Evolutionary conservation across 2,888 invertebrate genomes (phyloP), one percentile per base, ranked within the genome.

Genomic region (Patella depressa): DNA sequence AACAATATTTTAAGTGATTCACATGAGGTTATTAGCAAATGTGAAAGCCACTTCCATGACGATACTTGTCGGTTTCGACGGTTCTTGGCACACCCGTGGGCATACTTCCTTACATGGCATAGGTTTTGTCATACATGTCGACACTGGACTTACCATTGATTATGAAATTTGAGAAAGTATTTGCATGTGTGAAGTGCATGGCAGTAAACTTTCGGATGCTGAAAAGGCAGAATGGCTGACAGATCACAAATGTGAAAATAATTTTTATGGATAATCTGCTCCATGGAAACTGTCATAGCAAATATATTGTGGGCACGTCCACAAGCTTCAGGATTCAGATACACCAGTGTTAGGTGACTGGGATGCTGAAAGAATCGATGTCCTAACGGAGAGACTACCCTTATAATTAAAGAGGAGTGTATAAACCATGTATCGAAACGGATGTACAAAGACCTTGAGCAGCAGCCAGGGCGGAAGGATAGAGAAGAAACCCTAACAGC

Each of bases 371-470:
- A 74, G 65, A 24, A 73, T 57, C 0, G 17, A 57, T 57, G 57
- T 17, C 4, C 55, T 55, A 3, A 55, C 12, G 17, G 34, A 17
- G 17, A 55, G 14, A 55, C 2, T 17, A 55, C 17, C 17, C 17
- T 12, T 15, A 15, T 29, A 3, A n/a, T 45, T 11, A 74, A 72
- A 75, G 59, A 59, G 71, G 75, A 76, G 53, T 76, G 76, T 34
- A 73, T 54, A 15, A 73, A 79, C 45, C 76, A 79, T 53, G 73
- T 73, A 15, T 55, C 54, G 7, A 79, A 79, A 65, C 14, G 79
- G 12, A 65, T 79, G 57, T 17, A 57, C 7, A 15, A 15, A n/a
- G 57, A 17, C n/a, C 57, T 57, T n/a, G 57, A 17, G 7, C 29
- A 29, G 29, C 29, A 29, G 29, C 3, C 29, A 29, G 29, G 29